Evolutionary conservation across 2,113 vertebrate genomes (phyloP).

Genomic region (Heliornis fulica): DNA sequence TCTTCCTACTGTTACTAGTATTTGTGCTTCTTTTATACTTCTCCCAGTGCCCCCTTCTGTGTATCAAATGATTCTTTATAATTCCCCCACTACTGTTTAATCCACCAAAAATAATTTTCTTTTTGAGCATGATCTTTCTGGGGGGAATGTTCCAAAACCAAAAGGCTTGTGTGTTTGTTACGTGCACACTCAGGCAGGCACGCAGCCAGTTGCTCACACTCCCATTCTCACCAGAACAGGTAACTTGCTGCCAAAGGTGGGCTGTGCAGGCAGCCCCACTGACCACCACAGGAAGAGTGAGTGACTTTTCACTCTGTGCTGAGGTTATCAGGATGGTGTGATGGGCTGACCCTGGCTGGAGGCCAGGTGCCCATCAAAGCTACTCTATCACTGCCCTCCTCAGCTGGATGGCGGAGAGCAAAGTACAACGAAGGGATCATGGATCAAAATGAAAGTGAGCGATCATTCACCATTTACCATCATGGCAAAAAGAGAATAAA

Average conservation of each 20-base stretch:
- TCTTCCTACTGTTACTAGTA: background rate
- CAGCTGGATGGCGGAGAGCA: no score
- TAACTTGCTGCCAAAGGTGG: background rate
- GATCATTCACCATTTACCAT: no score
- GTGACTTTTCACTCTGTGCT: background rate
- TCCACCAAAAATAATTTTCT: background rate
- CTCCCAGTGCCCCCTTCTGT: background rate
- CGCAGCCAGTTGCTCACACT: background rate
- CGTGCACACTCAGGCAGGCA: fast-evolving
- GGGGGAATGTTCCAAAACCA: background rate
- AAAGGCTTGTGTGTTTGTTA: background rate
- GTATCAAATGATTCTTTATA: background rate
- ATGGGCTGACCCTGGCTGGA: no score
- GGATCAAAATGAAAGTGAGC: no score
- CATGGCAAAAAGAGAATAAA: no score
- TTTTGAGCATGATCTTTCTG: background rate
- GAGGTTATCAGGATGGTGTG: background rate
- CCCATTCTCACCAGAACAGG: background rate
- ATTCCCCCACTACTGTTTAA: background rate
- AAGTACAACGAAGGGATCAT: no score
- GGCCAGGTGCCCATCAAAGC: no score
- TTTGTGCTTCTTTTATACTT: background rate
- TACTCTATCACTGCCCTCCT: no score
- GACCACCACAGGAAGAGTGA: fast-evolving
- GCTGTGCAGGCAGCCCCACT: background rate